Percentiles rank a stretch among this genome's conserved stretches.
Conservation (phyloP, 2,797 vertebrate species). For the Gephyroberyx darwinii region DNA sequence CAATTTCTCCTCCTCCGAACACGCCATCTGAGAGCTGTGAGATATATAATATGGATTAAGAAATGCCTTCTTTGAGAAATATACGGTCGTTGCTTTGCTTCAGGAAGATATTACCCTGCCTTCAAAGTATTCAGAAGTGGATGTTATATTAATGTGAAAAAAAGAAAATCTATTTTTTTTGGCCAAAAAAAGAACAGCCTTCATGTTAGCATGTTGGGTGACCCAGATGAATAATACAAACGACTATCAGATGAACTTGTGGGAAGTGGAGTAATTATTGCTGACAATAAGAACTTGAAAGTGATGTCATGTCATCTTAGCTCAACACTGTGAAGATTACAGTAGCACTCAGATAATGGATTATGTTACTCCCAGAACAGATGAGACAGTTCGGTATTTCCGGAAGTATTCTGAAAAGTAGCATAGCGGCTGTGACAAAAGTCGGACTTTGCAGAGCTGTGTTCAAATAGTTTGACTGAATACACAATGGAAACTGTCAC, state of each 20-base stretch:
- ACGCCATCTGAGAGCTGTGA: constrained; percentile 69
- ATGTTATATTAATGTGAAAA: constrained; percentile 37
- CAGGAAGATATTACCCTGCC: constrained; percentile 55
- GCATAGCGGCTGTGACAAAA: neutral
- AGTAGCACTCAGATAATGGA: constrained; percentile 62
- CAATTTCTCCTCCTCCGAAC: constrained; percentile 73
- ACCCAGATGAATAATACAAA: constrained; percentile 43
- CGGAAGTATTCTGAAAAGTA: constrained; percentile 39
- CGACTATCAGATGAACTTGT: constrained; percentile 51
- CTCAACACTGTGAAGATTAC: constrained; percentile 59
- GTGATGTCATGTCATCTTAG: constrained; percentile 62
- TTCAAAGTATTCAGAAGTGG: constrained; percentile 53
- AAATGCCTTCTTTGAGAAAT: constrained; percentile 59
- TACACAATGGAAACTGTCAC: constrained; percentile 31
- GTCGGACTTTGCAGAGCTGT: constrained; percentile 24
- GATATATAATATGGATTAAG: constrained; percentile 77
- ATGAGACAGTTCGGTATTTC: constrained; percentile 58
- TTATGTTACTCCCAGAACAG: constrained; percentile 56
- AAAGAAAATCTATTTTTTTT: constrained; percentile 1
- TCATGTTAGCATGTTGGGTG: constrained; percentile 27
- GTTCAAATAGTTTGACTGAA: constrained; percentile 28
- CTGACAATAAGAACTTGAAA: constrained; percentile 64
- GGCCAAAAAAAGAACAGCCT: constrained; percentile 22
- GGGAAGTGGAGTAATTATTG: constrained; percentile 43
- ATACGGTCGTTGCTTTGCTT: constrained; percentile 46